Percentiles rank a stretch among this genome's conserved stretches.
Conservation (phyloP, 2,888 invertebrate species). For the Noctua fimbriata region DNA sequence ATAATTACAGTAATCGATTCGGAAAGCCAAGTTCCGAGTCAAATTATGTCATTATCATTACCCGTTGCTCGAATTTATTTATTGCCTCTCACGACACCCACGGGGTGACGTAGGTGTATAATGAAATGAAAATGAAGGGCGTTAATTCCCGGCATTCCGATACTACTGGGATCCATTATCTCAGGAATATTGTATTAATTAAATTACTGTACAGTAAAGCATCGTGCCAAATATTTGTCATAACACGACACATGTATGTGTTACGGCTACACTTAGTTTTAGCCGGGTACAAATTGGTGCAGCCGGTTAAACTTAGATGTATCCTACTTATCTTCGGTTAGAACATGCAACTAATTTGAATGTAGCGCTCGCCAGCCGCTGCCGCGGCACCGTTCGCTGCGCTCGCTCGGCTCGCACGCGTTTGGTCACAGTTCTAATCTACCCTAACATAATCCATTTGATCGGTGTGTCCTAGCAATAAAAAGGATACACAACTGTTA, state of each 20-base stretch:
- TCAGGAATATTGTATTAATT: constrained; percentile 26
- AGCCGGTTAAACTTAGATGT: too few species aligned
- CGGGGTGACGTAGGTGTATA: constrained; percentile 26
- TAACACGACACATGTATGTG: not conserved
- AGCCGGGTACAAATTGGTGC: too few species aligned
- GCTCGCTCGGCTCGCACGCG: too few species aligned
- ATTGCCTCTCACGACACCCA: constrained; percentile 21
- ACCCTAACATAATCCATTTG: too few species aligned
- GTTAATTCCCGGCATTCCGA: constrained; percentile 31
- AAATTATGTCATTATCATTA: constrained; percentile 18
- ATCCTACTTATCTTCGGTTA: too few species aligned
- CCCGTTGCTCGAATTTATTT: constrained; percentile 32
- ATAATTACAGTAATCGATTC: constrained; percentile 1
- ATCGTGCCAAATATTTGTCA: not conserved
- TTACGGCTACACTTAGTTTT: too few species aligned
- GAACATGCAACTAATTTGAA: too few species aligned
- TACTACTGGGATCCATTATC: constrained; percentile 46
- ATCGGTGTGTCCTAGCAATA: too few species aligned
- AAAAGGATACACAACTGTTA: too few species aligned
- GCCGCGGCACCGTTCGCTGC: too few species aligned
- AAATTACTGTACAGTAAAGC: constrained; percentile 16
- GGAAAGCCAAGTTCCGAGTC: constrained; percentile 1
- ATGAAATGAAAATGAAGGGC: constrained; percentile 33
- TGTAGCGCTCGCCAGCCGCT: too few species aligned
- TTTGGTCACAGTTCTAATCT: too few species aligned